A percentile compares a stretch with the other conserved stretches of the same genome.
These are phyloP conservation scores for Lates japonicus DNA, from an alignment of 2,797 vertebrate species.

Conservation along the genomic window DNA sequence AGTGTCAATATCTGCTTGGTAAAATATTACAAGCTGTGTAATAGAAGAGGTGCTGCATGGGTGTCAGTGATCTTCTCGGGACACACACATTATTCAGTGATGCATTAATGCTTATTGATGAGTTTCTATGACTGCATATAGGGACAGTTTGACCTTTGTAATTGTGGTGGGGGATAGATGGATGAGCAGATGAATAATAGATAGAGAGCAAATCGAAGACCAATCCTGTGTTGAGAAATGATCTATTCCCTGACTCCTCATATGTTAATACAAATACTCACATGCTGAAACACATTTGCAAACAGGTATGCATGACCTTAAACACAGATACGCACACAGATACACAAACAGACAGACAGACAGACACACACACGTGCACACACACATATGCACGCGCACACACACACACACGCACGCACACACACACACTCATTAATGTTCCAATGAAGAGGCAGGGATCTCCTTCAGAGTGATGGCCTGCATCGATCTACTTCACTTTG, in stretches of 20 bases:
- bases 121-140: constrained; percentile 23
- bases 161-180: constrained; percentile 52
- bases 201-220: constrained; percentile 54
- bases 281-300: neutral
- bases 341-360: no score
- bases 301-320: neutral
- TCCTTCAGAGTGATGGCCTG: neutral
- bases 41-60: constrained; percentile 6
- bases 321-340: neutral
- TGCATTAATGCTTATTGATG: constrained; percentile 52
- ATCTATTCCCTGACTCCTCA: constrained; percentile 40
- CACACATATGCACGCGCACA: neutral
- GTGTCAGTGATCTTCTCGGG: neutral
- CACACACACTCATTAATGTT: neutral
- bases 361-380: neutral
- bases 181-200: constrained; percentile 63
- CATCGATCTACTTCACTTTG: neutral
- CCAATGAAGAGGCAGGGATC: neutral
- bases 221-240: constrained; percentile 37
- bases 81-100: constrained; percentile 11
- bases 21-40: constrained; percentile 24
- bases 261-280: constrained; percentile 11
- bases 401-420: neutral
- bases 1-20: neutral
- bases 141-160: constrained; percentile 66